Conservation (phyloP, 2,797 vertebrate species). For the Melopsittacus undulatus region DNA sequence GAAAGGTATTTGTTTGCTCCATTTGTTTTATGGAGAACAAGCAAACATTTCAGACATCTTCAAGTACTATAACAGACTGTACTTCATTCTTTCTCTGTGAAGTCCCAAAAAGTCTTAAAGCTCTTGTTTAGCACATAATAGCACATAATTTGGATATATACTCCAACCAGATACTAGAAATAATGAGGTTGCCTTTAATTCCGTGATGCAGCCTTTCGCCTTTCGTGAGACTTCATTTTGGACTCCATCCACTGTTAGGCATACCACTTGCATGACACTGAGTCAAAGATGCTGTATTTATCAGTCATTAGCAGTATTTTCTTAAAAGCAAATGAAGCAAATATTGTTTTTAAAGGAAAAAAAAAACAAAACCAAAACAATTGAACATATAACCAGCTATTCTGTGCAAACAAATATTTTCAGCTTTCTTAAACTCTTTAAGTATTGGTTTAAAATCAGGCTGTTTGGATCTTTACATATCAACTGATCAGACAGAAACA, state of each 20-base stretch:
- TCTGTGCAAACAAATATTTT: not conserved
- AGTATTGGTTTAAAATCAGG: not conserved
- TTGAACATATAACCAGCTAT: not conserved
- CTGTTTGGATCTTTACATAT: not conserved
- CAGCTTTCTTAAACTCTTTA: not conserved
- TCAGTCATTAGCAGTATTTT: not conserved
- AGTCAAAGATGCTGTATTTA: not conserved
- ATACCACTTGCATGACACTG: not conserved
- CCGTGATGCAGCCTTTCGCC: not conserved
- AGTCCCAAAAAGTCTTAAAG: not conserved
- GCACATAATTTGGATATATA: not conserved
- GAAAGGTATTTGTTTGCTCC: not conserved
- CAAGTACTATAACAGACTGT: not conserved
- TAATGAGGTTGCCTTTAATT: not conserved
- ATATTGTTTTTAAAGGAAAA: not conserved
- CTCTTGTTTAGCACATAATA: not conserved
- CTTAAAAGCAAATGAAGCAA: not conserved
- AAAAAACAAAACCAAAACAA: not conserved
- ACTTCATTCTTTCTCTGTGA: not conserved
- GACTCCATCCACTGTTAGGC: not conserved
- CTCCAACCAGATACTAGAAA: not conserved
- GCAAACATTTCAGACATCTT: not conserved
- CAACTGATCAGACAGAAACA: not conserved
- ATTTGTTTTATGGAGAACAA: not conserved
- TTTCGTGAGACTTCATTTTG: not conserved